A percentile compares a stretch with the other conserved stretches of the same genome.
Conservation (phyloP, 2,888 invertebrate species). For the Gymnocheta viridis region DNA sequence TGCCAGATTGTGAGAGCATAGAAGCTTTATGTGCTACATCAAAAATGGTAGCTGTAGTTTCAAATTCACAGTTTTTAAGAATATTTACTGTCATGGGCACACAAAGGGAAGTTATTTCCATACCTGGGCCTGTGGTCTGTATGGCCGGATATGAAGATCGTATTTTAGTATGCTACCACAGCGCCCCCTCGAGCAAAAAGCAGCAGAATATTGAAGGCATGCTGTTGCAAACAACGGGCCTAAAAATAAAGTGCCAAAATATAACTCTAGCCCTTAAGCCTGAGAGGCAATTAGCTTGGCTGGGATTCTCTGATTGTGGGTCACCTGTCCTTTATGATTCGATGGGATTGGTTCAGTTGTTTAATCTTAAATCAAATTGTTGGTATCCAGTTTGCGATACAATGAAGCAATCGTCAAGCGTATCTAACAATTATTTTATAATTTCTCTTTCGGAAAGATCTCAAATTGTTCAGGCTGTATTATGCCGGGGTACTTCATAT, state of each 20-base stretch:
- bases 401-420: slow-evolving; percentile 86
- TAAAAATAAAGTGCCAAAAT: slow-evolving; percentile 83
- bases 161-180: slow-evolving; percentile 87
- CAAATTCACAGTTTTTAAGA: slow-evolving; percentile 88
- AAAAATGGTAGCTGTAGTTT: slow-evolving; percentile 91
- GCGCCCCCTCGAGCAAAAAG: slow-evolving; percentile 79
- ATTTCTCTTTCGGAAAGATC: slow-evolving; percentile 90
- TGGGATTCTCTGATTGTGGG: slow-evolving; percentile 91
- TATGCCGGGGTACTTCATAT: slow-evolving; percentile 94
- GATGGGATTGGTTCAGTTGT: slow-evolving; percentile 88
- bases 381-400: slow-evolving; percentile 94
- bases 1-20: slow-evolving; percentile 91
- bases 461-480: slow-evolving; percentile 90
- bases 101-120: slow-evolving; percentile 88
- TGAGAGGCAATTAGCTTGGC: slow-evolving; percentile 86
- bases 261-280: slow-evolving; percentile 87
- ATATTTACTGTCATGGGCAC: slow-evolving; percentile 93
- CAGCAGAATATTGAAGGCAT: slow-evolving; percentile 84
- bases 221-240: slow-evolving; percentile 83
- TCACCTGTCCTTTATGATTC: slow-evolving; percentile 91
- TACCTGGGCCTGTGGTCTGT: slow-evolving; percentile 89
- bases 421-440: slow-evolving; percentile 89
- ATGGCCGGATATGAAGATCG: slow-evolving; percentile 85
- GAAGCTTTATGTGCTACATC: slow-evolving; percentile 86
- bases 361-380: slow-evolving; percentile 86